Percentiles rank a stretch among this genome's conserved stretches.
Evolutionary conservation across 2,888 invertebrate genomes (phyloP).

Genomic region (Prenolepis imparis): DNA sequence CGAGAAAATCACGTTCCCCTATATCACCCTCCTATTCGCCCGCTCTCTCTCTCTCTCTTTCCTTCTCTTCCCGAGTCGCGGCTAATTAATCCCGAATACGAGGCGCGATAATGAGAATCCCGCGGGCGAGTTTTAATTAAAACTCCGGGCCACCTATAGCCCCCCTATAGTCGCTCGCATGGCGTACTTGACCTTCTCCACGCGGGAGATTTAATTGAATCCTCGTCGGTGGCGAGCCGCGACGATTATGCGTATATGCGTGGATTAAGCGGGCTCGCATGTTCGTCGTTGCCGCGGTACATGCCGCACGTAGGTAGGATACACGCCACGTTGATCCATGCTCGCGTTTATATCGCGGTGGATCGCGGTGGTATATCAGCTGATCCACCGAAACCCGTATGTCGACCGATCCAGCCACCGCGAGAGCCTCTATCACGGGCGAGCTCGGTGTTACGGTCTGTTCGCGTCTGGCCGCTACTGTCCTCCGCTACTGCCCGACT

Average conservation of each 20-base stretch:
- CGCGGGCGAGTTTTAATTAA: slow-evolving; percentile 70
- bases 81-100: slow-evolving; percentile 71
- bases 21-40: slow-evolving; percentile 38
- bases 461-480: not conserved
- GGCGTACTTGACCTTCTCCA: slow-evolving; percentile 73
- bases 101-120: slow-evolving; percentile 62
- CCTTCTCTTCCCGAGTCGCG: slow-evolving; percentile 38
- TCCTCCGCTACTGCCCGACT: not conserved
- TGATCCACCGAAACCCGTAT: slow-evolving; percentile 31
- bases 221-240: slow-evolving; percentile 57
- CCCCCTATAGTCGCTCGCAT: slow-evolving; percentile 60
- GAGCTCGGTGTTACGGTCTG: not conserved
- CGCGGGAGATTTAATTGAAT: slow-evolving; percentile 69
- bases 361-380: slow-evolving; percentile 16
- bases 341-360: not conserved
- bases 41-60: not conserved
- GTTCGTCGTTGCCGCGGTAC: slow-evolving; percentile 49
- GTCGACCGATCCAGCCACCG: slow-evolving; percentile 14
- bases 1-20: slow-evolving; percentile 3
- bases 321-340: not conserved
- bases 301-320: slow-evolving; percentile 36
- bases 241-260: slow-evolving; percentile 67
- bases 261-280: slow-evolving; percentile 66
- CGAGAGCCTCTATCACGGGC: slow-evolving; percentile 1
- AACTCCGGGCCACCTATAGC: slow-evolving; percentile 56